Conservation (phyloP, 2,113 vertebrate genomes). For the Cairina moschata region DNA sequence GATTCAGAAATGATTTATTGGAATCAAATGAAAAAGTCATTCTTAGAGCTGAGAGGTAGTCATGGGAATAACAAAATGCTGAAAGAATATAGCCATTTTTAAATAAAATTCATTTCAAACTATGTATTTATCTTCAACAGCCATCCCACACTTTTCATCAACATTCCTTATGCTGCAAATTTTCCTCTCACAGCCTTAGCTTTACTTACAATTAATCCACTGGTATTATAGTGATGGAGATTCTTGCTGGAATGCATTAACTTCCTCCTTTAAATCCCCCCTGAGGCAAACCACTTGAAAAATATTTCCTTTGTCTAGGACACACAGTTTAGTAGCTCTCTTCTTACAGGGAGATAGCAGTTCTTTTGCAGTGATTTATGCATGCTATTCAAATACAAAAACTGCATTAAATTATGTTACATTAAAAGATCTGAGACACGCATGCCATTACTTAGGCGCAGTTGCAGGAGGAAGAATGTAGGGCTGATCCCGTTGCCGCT, state of each 20-base stretch:
- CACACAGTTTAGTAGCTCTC: slow-evolving; percentile 35
- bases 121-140: slow-evolving; percentile 24
- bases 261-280: slow-evolving; percentile 62
- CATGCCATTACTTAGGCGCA: neutral
- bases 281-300: slow-evolving; percentile 66
- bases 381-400: slow-evolving; percentile 39
- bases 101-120: slow-evolving; percentile 38
- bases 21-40: slow-evolving; percentile 42
- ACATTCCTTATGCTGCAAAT: slow-evolving; percentile 34
- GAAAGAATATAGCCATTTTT: slow-evolving; percentile 12
- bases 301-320: slow-evolving; percentile 68
- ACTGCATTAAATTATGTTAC: slow-evolving; percentile 26
- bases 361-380: slow-evolving; percentile 46
- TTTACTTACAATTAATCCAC: slow-evolving; percentile 71
- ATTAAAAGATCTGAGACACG: neutral
- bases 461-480: slow-evolving; percentile 8
- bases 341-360: slow-evolving; percentile 53
- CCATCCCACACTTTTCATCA: slow-evolving; percentile 50
- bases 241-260: slow-evolving; percentile 71
- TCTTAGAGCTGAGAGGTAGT: slow-evolving; percentile 22
- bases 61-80: slow-evolving; percentile 50
- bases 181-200: slow-evolving; percentile 38
- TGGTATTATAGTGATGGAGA: slow-evolving; percentile 47
- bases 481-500: neutral
- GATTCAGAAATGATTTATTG: slow-evolving; percentile 57